phyloP scores from a whole-genome alignment of 2,888 invertebrate genomes.

The Eupithecia abbreviata region DNA sequence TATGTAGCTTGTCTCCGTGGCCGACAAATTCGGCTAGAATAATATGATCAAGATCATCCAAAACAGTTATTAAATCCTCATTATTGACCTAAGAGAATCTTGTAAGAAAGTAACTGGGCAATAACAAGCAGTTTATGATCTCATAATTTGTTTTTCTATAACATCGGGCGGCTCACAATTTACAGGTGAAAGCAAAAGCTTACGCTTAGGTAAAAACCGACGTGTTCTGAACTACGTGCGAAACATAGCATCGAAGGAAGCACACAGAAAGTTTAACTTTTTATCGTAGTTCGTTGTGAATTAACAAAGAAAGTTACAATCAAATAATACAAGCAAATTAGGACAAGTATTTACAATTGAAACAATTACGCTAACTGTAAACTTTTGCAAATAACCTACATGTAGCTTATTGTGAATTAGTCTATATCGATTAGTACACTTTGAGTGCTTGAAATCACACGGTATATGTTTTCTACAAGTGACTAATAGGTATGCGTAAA shows the following conservation, averaged over 20 bases:
- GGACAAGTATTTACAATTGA: no score
- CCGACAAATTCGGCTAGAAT: not conserved
- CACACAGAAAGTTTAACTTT: not conserved
- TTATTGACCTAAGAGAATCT: not conserved
- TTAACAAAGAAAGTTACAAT: no score
- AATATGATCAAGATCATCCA: not conserved
- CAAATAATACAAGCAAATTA: no score
- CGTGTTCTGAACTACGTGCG: not conserved
- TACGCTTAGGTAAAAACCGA: no score
- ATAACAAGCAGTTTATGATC: not conserved
- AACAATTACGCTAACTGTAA: no score
- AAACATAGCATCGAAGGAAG: not conserved
- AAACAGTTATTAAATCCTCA: not conserved
- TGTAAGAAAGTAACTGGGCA: not conserved
- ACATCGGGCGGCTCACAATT: not conserved
- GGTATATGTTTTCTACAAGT: no score
- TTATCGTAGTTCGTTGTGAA: no score
- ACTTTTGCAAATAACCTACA: no score
- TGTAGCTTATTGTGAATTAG: conserved; percentile 27
- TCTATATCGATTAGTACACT: conserved; percentile 42
- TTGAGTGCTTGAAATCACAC: no score
- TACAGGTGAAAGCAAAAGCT: not conserved
- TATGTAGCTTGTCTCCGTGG: not conserved
- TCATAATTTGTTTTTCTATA: not conserved
- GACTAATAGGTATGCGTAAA: no score